Conservation (phyloP, 2,888 invertebrate species). For the Dioctria linearis region DNA sequence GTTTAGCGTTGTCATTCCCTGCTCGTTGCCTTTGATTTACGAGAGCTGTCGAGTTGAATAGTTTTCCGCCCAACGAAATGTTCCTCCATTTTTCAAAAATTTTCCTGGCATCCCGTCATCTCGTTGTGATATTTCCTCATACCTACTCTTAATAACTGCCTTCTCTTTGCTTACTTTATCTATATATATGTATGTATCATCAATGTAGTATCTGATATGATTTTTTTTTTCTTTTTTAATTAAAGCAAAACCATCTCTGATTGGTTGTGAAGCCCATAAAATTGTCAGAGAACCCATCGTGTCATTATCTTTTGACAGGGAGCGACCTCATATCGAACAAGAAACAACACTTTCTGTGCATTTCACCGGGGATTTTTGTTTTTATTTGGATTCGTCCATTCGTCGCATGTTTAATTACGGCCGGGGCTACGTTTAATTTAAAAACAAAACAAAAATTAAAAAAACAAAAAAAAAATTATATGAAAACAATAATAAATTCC, state of each 20-base stretch:
- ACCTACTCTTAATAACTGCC: slow-evolving; percentile 3
- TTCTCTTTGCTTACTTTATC: slow-evolving; percentile 4
- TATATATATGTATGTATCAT: neutral
- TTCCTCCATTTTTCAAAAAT: slow-evolving; percentile 30
- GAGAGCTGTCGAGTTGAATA: slow-evolving; percentile 16
- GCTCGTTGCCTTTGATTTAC: slow-evolving; percentile 37
- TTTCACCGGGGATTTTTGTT: slow-evolving; percentile 21
- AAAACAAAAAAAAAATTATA: neutral
- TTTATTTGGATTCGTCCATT: neutral
- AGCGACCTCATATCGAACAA: slow-evolving; percentile 1
- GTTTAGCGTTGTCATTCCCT: slow-evolving; percentile 32
- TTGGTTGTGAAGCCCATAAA: slow-evolving; percentile 20
- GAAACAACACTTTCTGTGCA: slow-evolving; percentile 6
- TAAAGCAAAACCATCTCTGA: neutral
- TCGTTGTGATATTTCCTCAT: slow-evolving; percentile 16
- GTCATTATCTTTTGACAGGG: slow-evolving; percentile 40
- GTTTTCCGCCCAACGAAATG: slow-evolving; percentile 33
- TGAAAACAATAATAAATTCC: slow-evolving; percentile 38
- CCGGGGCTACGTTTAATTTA: slow-evolving; percentile 11
- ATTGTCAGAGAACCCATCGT: slow-evolving; percentile 27
- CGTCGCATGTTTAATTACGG: slow-evolving; percentile 26
- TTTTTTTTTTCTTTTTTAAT: neutral
- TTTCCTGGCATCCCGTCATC: neutral
- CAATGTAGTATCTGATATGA: neutral
- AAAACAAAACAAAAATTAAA: too few relatives aligned